Conservation (phyloP, 1,140 invertebrate species). For the Steinernema feltiae region DNA sequence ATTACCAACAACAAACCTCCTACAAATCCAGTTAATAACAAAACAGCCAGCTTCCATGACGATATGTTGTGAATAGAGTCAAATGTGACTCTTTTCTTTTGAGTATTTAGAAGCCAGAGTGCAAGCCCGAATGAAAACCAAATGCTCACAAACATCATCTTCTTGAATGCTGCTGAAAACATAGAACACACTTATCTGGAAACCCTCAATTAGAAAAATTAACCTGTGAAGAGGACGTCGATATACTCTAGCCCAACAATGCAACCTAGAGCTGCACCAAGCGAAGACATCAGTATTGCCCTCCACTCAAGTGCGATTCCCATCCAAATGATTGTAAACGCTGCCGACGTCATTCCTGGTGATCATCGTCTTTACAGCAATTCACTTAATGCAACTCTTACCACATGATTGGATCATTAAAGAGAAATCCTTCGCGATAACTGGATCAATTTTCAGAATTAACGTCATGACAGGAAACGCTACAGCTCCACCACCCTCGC, state of each 20-base stretch:
- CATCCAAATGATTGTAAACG: conserved; percentile 40
- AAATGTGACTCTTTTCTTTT: conserved; percentile 43
- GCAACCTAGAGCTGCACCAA: conserved; percentile 29
- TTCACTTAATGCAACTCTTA: background rate
- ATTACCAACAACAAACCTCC: no score
- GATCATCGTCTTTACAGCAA: background rate
- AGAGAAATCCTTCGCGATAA: conserved; percentile 45
- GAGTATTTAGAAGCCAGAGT: conserved; percentile 44
- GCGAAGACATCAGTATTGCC: conserved; percentile 24
- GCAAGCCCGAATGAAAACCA: conserved; percentile 55
- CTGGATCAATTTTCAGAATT: conserved; percentile 37
- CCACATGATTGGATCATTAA: conserved; percentile 47
- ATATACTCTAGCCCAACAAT: conserved; percentile 27
- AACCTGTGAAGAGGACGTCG: background rate
- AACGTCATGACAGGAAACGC: conserved; percentile 52
- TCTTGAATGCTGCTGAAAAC: conserved; percentile 35
- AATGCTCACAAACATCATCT: conserved; percentile 54
- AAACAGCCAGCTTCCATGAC: conserved; percentile 34
- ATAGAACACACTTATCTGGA: no score
- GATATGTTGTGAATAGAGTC: conserved; percentile 37
- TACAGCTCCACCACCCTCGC: conserved; percentile 45
- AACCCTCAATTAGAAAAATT: conserved; percentile 19
- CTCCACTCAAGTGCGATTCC: conserved; percentile 33
- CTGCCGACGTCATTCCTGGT: conserved; percentile 32
- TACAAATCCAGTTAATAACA: conserved; percentile 43